Evolutionary conservation across 2,113 vertebrate genomes (phyloP).

Genomic region (Pitta sordida): DNA sequence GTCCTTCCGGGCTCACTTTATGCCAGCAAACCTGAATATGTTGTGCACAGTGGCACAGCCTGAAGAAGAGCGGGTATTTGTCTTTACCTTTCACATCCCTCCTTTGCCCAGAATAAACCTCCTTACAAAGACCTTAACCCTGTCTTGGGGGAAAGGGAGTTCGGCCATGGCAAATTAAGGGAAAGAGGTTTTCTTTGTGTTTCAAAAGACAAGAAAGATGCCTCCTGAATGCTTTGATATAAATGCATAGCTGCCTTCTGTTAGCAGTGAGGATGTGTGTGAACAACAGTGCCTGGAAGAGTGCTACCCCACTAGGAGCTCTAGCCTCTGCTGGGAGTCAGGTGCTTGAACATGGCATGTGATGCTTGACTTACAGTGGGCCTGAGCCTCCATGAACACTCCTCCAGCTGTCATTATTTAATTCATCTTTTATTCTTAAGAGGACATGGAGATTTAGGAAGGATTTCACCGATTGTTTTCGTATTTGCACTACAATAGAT

Average conservation of each 20-base stretch:
- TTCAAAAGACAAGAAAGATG: not conserved
- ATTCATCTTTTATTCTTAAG: not conserved
- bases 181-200: not conserved
- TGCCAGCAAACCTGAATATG: not conserved
- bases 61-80: not conserved
- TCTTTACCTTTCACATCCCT: not conserved
- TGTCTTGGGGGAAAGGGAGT: not conserved
- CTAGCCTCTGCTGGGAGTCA: not conserved
- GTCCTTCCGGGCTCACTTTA: not conserved
- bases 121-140: not conserved
- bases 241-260: not conserved
- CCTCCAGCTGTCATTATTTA: not conserved
- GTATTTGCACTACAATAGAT: not conserved
- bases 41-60: not conserved
- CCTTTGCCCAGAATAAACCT: not conserved
- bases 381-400: not conserved
- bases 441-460: not conserved
- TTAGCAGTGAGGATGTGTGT: not conserved
- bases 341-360: not conserved
- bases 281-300: not conserved
- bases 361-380: not conserved
- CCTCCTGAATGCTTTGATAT: not conserved
- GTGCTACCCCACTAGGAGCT: accelerated
- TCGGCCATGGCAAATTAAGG: not conserved
- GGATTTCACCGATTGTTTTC: not conserved